Base-by-base conservation (phyloP, 2,797 vertebrate species). In the Megaceryle alcyon region DNA sequence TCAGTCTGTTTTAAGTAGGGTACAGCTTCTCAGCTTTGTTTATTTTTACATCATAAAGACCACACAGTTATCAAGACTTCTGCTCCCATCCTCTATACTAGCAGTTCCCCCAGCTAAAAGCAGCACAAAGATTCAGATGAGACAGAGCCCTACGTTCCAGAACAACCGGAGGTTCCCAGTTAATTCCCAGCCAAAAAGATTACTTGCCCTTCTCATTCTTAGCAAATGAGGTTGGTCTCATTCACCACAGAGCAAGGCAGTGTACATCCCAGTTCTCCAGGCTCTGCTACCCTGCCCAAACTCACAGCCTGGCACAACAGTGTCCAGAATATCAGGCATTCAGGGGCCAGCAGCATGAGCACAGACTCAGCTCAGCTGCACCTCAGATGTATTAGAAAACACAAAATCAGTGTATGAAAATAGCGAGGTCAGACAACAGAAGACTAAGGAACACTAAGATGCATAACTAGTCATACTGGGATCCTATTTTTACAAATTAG, bases 11-110 rank as follows among this genome's bases (percentile, higher is more conserved):
- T 92, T 91, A 93, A 96, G 78, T 65, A 90, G 94, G 95, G 91
- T 95, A 79, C 68, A 93, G 86, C 90, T 92, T 96, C 77, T 88
- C 95, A 92, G 94, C 95, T 93, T 97, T 96, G 82, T 94, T 92
- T 96, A 79, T 89, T 96, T 96, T 96, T 93, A 90, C 86, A 94
- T 88, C 85, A 90, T 71, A 91, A 75, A 93, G 88, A 85, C 46
- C 53, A 86, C 57, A 91, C 10, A 65, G 77, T 87, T 73, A 86
- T 57, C 77, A 89, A 87, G 87, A 84, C 64, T 91, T 87, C 12
- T 90, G 90, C 85, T 92, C 63, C 80, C 81, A 86, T 90, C 84
- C 63, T 90, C 86, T 81, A 80, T 84, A 77, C 69, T 82, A 88
- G 64, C 56, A 82, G 68, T 37, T 37, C 90, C 81, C 72, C 17